phyloP scores from a whole-genome alignment of 2,113 vertebrate genomes.

The Podarcis muralis region DNA sequence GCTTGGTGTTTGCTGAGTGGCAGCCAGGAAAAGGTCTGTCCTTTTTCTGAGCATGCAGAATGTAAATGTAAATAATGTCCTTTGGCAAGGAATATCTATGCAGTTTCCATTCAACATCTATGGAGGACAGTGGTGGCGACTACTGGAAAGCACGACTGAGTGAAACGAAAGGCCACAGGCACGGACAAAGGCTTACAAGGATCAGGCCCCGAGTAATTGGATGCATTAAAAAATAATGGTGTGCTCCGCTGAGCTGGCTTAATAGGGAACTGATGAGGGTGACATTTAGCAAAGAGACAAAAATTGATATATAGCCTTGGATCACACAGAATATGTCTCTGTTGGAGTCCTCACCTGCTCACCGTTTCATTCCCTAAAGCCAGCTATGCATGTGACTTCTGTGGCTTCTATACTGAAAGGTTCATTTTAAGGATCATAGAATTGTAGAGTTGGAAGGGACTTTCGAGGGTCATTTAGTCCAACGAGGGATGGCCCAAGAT shows the following conservation, averaged over 20 bases:
- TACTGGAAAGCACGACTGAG: conserved; percentile 16
- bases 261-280: conserved; percentile 10
- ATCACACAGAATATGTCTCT: not conserved
- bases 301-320: conserved; percentile 6
- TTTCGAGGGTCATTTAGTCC: no score
- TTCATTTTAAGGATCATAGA: not conserved
- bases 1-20: conserved; percentile 51
- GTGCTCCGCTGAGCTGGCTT: conserved; percentile 36
- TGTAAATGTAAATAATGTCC: conserved; percentile 49
- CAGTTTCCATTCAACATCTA: conserved; percentile 37
- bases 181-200: conserved; percentile 14
- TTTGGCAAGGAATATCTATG: conserved; percentile 51
- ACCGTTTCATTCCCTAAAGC: not conserved
- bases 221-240: conserved; percentile 39
- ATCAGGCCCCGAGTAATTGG: conserved; percentile 18
- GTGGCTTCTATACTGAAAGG: not conserved
- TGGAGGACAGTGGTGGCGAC: not conserved
- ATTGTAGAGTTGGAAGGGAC: no score
- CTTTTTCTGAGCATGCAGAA: conserved; percentile 39
- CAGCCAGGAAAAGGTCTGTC: conserved; percentile 63
- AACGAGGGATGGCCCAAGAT: no score
- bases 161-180: conserved; percentile 32
- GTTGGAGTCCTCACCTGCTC: not conserved
- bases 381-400: not conserved
- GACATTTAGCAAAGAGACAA: conserved; percentile 23